A percentile compares a stretch with the other conserved stretches of the same genome.
Evolutionary conservation across 2,797 vertebrate genomes (phyloP).

Genomic region (Neostethus bicornis): DNA sequence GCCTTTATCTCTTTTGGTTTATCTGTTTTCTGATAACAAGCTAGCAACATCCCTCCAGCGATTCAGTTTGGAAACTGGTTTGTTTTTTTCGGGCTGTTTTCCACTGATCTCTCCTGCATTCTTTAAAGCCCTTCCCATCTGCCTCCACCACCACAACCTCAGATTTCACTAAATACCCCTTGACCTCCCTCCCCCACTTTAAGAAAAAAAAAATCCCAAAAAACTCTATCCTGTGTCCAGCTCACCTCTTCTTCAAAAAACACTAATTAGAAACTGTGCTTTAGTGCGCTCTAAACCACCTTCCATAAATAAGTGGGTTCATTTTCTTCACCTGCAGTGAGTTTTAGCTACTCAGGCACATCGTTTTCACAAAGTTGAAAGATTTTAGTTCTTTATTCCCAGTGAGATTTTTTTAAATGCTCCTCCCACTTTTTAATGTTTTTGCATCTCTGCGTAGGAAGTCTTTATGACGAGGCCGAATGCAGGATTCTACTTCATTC

Average conservation of each 20-base stretch:
- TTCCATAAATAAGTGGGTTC: slow-evolving; percentile 11
- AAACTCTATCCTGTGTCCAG: slow-evolving; percentile 37
- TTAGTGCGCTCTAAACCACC: slow-evolving; percentile 42
- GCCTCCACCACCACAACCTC: slow-evolving; percentile 38
- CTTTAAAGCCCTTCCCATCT: slow-evolving; percentile 51
- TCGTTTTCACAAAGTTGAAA: slow-evolving; percentile 26
- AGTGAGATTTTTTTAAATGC: slow-evolving; percentile 21
- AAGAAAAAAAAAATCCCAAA: too few relatives aligned
- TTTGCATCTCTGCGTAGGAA: slow-evolving; percentile 27
- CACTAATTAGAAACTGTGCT: slow-evolving; percentile 60
- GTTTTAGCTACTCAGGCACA: slow-evolving; percentile 31
- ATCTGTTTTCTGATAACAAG: slow-evolving; percentile 39
- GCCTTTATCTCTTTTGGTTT: slow-evolving; percentile 31
- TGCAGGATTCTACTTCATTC: slow-evolving; percentile 58
- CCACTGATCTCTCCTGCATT: slow-evolving; percentile 41
- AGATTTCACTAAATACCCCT: slow-evolving; percentile 48
- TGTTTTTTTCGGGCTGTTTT: slow-evolving; percentile 49
- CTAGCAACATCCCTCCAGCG: slow-evolving; percentile 27
- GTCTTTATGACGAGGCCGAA: slow-evolving; percentile 38
- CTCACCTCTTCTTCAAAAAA: slow-evolving; percentile 67
- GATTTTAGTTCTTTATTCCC: slow-evolving; percentile 1
- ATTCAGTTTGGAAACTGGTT: slow-evolving; percentile 38
- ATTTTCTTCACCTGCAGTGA: slow-evolving; percentile 28
- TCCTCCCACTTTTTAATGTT: slow-evolving; percentile 12
- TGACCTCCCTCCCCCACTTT: slow-evolving; percentile 68